Conservation (phyloP, 2,888 invertebrate genomes). For the Hartigia nigra region DNA sequence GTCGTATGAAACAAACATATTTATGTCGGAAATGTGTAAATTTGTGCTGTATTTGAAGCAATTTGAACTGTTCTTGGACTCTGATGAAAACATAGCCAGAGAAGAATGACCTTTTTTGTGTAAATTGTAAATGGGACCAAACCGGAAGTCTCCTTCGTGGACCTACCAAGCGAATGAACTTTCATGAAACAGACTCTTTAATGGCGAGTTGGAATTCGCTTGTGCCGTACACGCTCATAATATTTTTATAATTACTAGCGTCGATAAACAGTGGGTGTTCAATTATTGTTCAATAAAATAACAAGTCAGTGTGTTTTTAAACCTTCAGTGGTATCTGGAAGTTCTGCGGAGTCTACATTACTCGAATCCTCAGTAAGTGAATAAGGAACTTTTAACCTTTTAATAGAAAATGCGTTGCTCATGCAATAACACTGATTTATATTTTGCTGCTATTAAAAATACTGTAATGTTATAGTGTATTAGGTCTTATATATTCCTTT, state of each 20-base stretch:
- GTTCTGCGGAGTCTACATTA: not conserved
- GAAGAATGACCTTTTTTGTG: not conserved
- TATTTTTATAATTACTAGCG: not conserved
- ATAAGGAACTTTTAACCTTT: not conserved
- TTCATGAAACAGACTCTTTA: not conserved
- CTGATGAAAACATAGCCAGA: no score
- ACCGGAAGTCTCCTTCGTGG: not conserved
- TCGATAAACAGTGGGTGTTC: not conserved
- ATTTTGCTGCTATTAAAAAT: not conserved
- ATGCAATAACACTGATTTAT: not conserved
- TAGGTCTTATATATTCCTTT: not conserved
- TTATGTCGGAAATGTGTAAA: no score
- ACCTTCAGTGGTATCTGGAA: not conserved
- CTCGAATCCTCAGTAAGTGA: not conserved
- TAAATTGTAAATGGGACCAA: not conserved
- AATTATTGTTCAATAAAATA: not conserved
- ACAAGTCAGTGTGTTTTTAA: not conserved
- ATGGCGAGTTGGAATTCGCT: not conserved
- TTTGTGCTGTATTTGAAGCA: not conserved
- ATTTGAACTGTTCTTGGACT: not conserved
- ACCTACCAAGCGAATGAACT: not conserved
- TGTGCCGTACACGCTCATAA: not conserved
- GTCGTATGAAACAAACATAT: not conserved
- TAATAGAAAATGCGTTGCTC: not conserved
- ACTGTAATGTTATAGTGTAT: not conserved